Percentiles rank a stretch among this genome's conserved stretches.
Conservation (phyloP, 92 coral and sea anemone genomes). For the Parazoanthus darwini region DNA sequence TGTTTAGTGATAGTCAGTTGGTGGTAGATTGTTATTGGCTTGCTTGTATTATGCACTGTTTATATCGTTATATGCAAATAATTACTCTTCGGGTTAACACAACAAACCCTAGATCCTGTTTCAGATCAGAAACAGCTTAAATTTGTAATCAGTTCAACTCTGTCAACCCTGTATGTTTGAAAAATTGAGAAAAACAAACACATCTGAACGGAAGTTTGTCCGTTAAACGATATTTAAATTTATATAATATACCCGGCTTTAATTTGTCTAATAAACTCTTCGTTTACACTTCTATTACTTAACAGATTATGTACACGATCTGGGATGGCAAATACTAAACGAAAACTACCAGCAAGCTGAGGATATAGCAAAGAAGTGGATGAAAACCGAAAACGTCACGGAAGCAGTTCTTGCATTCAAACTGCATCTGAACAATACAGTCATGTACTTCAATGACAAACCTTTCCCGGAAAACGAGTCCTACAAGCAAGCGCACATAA, state of each 20-base stretch:
- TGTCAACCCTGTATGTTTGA: too few species aligned
- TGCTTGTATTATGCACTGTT: too few species aligned
- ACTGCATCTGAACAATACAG: slow-evolving; percentile 7
- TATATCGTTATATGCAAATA: too few species aligned
- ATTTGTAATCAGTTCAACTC: too few species aligned
- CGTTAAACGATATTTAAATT: too few species aligned
- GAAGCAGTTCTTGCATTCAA: slow-evolving; percentile 22
- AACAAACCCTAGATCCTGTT: too few species aligned
- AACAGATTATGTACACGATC: slow-evolving; percentile 25
- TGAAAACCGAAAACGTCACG: neutral
- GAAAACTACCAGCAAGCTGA: slow-evolving; percentile 18
- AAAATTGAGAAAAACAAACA: too few species aligned
- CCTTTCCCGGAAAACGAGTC: slow-evolving; percentile 40
- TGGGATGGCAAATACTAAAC: slow-evolving; percentile 30
- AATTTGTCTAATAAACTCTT: neutral
- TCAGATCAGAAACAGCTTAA: too few species aligned
- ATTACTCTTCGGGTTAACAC: too few species aligned
- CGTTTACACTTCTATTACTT: neutral
- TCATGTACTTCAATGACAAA: slow-evolving; percentile 24
- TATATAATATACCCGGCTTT: neutral
- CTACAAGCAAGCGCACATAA: neutral
- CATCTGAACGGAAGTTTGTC: neutral
- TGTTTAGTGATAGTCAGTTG: too few species aligned
- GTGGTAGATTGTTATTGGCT: too few species aligned
- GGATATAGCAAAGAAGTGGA: slow-evolving; percentile 31